These are phyloP conservation scores for Merluccius polli DNA, from an alignment of 2,797 vertebrate genomes.

Conservation along the genomic window DNA sequence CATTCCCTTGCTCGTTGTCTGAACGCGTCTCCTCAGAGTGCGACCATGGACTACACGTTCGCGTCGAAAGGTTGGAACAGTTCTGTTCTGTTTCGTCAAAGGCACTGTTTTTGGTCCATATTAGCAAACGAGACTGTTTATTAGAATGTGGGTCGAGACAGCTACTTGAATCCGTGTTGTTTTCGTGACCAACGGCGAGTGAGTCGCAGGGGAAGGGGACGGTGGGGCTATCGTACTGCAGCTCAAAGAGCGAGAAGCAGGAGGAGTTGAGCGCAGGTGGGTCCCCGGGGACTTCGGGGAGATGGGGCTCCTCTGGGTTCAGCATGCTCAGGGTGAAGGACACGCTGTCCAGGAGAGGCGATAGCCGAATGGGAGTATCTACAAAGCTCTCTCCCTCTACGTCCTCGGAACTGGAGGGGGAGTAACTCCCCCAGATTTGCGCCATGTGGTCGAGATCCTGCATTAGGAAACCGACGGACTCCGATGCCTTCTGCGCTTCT, in stretches of 20 bases:
- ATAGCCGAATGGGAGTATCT: constrained; percentile 88
- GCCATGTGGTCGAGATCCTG: constrained; percentile 92
- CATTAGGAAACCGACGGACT: constrained; percentile 86
- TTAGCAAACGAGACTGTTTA: constrained; percentile 98
- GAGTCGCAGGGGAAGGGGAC: constrained; percentile 92
- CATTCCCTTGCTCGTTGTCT: constrained; percentile 88
- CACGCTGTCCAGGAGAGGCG: constrained; percentile 85
- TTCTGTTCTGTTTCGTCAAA: constrained; percentile 98
- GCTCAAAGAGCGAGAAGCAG: constrained; percentile 98
- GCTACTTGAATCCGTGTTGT: constrained; percentile 88
- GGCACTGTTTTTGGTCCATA: constrained; percentile 99
- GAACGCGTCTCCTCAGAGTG: constrained; percentile 99
- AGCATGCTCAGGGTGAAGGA: constrained; percentile 82
- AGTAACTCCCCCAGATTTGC: constrained; percentile 97
- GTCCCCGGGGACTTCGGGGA: constrained; percentile 85
- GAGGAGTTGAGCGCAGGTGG: constrained; percentile 84
- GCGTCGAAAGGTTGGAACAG: constrained; percentile 98
- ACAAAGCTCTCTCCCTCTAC: constrained; percentile 94
- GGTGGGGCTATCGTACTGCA: constrained; percentile 96
- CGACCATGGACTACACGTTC: constrained; percentile 99
- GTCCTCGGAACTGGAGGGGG: constrained; percentile 92
- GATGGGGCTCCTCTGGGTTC: constrained; percentile 78
- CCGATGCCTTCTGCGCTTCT: constrained; percentile 84
- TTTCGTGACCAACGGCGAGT: constrained; percentile 81
- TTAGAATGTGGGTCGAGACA: constrained; percentile 90